phyloP scores from a whole-genome alignment of 2,113 vertebrate species.

The Mesembrinibis cayennensis region DNA sequence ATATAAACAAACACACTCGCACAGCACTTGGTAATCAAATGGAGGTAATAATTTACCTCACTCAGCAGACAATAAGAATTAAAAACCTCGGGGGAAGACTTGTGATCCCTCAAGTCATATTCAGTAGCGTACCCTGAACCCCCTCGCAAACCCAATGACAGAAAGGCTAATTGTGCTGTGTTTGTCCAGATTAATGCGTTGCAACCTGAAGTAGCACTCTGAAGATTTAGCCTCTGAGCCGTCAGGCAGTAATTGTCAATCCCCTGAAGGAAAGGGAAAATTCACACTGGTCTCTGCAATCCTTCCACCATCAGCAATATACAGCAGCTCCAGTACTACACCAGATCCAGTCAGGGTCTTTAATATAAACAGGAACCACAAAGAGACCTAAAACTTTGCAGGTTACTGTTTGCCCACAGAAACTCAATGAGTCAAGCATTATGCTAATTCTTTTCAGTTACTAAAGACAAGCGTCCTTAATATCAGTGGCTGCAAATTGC shows the following conservation, averaged over 20 bases:
- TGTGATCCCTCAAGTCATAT: not conserved
- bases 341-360: not conserved
- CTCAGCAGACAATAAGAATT: not conserved
- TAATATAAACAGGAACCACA: not conserved
- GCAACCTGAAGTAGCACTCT: not conserved
- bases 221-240: not conserved
- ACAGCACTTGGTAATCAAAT: not conserved
- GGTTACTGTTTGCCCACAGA: slow-evolving; percentile 39
- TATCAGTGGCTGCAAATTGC: not conserved
- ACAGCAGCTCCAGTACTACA: not conserved
- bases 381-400: not conserved
- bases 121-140: not conserved
- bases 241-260: not conserved
- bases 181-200: not conserved
- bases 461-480: not conserved
- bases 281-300: not conserved
- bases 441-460: slow-evolving; percentile 37
- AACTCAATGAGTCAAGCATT: not conserved
- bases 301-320: not conserved
- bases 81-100: not conserved
- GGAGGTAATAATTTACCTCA: not conserved
- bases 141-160: not conserved
- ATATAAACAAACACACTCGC: not conserved
- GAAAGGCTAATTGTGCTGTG: not conserved
- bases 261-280: not conserved